Evolutionary conservation across 2,888 invertebrate genomes (phyloP).

Genomic region (Tribolium freemani): DNA sequence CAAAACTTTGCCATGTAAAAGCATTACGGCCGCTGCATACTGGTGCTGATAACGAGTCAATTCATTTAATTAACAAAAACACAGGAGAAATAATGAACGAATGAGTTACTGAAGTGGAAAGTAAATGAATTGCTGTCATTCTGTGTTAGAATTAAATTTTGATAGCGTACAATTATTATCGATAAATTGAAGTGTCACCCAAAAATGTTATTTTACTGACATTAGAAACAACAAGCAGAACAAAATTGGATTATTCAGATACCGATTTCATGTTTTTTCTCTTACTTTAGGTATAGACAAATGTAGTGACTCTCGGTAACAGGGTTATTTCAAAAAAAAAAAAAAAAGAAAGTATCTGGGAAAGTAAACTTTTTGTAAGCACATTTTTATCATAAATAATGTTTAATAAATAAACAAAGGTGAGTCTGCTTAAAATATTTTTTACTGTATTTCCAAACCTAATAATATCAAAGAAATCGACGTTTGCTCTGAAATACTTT

Average conservation of each 20-base stretch:
- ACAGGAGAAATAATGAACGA: background rate
- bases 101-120: background rate
- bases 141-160: background rate
- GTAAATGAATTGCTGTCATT: background rate
- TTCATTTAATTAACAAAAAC: background rate
- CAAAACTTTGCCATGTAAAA: conserved; percentile 3
- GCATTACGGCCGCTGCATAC: background rate
- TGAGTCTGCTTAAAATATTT: no score
- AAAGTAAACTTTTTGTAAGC: no score
- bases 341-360: no score
- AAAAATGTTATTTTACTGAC: background rate
- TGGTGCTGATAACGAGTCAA: background rate
- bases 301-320: no score
- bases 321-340: no score
- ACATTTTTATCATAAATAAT: no score
- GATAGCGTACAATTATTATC: background rate
- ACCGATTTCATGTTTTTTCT: background rate
- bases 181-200: background rate
- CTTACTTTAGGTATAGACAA: no score
- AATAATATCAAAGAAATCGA: no score
- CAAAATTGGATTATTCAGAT: background rate
- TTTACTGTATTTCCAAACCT: no score
- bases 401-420: no score
- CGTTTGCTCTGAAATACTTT: no score
- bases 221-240: background rate